Conservation (phyloP, 2,797 vertebrate genomes). For the Fundulus diaphanus region DNA sequence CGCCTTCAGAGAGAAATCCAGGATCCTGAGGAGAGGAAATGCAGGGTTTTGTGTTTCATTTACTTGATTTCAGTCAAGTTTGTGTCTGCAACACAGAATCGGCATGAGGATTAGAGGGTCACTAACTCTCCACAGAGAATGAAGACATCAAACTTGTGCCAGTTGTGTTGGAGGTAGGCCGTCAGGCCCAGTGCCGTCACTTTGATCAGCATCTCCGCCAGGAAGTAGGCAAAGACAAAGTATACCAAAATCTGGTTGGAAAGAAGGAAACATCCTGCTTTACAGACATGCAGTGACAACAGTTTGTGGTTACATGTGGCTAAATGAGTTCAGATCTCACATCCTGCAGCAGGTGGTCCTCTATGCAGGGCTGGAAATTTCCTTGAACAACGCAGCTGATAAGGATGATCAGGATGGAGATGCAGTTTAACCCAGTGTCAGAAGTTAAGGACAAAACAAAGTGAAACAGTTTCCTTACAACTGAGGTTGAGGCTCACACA, state of each 20-base stretch:
- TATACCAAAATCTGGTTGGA: neutral
- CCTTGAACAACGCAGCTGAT: neutral
- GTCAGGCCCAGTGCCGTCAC: constrained; percentile 3
- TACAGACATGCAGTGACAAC: neutral
- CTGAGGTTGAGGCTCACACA: neutral
- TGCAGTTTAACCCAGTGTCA: neutral
- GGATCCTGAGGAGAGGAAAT: constrained; percentile 2
- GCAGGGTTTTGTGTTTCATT: neutral
- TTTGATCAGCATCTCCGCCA: constrained; percentile 10
- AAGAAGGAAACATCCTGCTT: neutral
- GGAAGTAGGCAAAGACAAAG: neutral
- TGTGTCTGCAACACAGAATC: accelerated
- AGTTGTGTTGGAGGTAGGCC: constrained; percentile 12
- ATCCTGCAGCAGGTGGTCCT: neutral
- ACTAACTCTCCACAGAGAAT: constrained; percentile 26
- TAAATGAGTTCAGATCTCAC: neutral
- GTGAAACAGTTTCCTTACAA: neutral
- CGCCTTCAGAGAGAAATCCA: neutral
- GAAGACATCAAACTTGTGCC: constrained; percentile 19
- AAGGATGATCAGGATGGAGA: neutral
- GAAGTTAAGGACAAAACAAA: neutral
- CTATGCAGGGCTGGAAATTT: neutral
- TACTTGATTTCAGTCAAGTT: neutral
- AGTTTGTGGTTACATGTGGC: neutral
- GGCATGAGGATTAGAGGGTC: neutral